A percentile compares a stretch with the other conserved stretches of the same genome.
phyloP scores from a whole-genome alignment of 2,797 vertebrate species.

The Mastacembelus armatus region DNA sequence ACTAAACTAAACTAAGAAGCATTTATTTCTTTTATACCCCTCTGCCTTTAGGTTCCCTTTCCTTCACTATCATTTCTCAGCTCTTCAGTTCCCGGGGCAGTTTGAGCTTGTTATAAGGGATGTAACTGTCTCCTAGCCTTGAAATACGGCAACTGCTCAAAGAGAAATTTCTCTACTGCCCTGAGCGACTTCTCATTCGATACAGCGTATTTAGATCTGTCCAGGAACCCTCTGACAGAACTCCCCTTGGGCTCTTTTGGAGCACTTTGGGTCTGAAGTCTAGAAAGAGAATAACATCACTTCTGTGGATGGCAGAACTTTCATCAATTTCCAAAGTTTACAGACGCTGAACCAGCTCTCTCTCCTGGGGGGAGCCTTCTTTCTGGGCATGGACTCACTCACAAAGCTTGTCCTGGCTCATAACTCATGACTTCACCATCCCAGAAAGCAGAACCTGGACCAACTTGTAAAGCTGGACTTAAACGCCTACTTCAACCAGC shows the following conservation, averaged over 20 bases:
- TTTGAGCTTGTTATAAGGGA: constrained; percentile 45
- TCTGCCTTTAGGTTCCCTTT: constrained; percentile 21
- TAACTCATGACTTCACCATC: constrained; percentile 55
- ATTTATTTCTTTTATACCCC: neutral
- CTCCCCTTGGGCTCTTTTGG: constrained; percentile 61
- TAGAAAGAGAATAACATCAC: constrained; percentile 68
- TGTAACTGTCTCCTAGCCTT: constrained; percentile 65
- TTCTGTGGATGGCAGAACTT: constrained; percentile 56
- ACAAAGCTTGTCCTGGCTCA: constrained; percentile 64
- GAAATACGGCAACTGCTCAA: constrained; percentile 69
- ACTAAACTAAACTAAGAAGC: too few species aligned
- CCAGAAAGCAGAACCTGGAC: constrained; percentile 58
- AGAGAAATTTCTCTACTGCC: constrained; percentile 31
- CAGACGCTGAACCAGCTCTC: constrained; percentile 69
- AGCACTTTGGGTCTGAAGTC: constrained; percentile 65
- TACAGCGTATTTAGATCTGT: constrained; percentile 72
- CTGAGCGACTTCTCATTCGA: constrained; percentile 51
- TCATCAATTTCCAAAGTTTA: constrained; percentile 66
- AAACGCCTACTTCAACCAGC: constrained; percentile 56
- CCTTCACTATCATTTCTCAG: neutral
- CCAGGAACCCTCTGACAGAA: constrained; percentile 65
- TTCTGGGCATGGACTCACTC: constrained; percentile 66
- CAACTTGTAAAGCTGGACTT: constrained; percentile 67
- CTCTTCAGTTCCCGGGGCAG: constrained; percentile 24
- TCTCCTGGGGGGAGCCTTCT: constrained; percentile 64